Conservation (phyloP, 2,113 vertebrate species). For the Protobothrops mucrosquamatus region DNA sequence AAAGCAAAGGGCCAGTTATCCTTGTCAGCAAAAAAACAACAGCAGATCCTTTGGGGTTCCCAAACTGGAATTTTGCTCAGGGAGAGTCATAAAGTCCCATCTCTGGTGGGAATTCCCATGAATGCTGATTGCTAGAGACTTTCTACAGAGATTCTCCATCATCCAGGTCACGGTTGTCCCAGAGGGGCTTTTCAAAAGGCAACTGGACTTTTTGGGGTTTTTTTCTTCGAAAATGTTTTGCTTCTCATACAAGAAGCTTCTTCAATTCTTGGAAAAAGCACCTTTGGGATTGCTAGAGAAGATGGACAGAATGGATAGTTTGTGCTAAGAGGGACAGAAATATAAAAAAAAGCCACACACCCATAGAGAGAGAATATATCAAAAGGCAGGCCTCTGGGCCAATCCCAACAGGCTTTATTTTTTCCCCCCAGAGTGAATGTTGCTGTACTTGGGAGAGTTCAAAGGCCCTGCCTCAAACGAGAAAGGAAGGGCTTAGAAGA, state of each 20-base stretch:
- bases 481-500: background rate
- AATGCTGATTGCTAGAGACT: background rate
- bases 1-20: background rate
- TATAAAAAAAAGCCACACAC: background rate
- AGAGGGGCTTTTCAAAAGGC: no score
- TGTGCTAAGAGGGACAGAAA: background rate
- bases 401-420: background rate
- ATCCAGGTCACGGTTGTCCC: no score
- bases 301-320: background rate
- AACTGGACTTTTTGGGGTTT: no score
- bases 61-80: background rate
- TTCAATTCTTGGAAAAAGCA: no score
- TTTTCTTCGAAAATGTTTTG: no score
- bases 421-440: background rate
- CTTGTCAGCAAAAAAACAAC: fast-evolving
- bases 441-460: background rate
- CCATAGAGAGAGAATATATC: background rate
- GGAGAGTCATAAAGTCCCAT: background rate
- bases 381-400: background rate
- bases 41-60: background rate
- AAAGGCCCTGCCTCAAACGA: background rate
- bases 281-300: background rate
- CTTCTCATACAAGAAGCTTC: no score
- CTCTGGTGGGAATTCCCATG: no score
- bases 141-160: background rate